phyloP scores from a whole-genome alignment of 2,113 vertebrate species.

The Apistogramma diplotaenia region DNA sequence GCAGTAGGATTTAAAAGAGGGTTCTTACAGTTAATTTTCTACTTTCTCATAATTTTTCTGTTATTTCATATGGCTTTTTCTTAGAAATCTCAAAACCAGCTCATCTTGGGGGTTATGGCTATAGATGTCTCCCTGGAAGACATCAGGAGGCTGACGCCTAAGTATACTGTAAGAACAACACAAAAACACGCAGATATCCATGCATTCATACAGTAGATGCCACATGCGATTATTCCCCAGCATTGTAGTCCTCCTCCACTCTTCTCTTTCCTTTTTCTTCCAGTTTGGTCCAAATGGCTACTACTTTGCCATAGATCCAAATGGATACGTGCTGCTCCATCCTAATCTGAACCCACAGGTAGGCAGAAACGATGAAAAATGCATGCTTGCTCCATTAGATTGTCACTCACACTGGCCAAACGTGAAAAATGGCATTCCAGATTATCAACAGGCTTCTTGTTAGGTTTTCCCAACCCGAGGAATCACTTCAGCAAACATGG shows the following conservation, averaged over 20 bases:
- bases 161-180: conserved; percentile 86
- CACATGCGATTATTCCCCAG: background rate
- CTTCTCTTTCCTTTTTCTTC: background rate
- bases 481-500: background rate
- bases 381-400: background rate
- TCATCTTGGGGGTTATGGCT: conserved; percentile 97
- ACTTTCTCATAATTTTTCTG: background rate
- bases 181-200: background rate
- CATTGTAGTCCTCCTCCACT: background rate
- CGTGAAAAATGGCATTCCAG: background rate
- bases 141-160: conserved; percentile 93
- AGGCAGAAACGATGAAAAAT: conserved; percentile 34
- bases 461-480: background rate
- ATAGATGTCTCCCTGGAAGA: conserved; percentile 95
- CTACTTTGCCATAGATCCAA: conserved; percentile 97
- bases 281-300: conserved; percentile 97
- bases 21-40: conserved; percentile 1
- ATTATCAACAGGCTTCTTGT: background rate
- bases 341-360: conserved; percentile 96
- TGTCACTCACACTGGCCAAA: background rate
- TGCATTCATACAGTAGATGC: background rate
- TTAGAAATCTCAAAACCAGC: conserved; percentile 82
- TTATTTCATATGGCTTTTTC: background rate
- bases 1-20: conserved; percentile 15
- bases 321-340: conserved; percentile 95